phyloP scores from a whole-genome alignment of 2,797 vertebrate genomes.

The Pelochelys cantorii region DNA sequence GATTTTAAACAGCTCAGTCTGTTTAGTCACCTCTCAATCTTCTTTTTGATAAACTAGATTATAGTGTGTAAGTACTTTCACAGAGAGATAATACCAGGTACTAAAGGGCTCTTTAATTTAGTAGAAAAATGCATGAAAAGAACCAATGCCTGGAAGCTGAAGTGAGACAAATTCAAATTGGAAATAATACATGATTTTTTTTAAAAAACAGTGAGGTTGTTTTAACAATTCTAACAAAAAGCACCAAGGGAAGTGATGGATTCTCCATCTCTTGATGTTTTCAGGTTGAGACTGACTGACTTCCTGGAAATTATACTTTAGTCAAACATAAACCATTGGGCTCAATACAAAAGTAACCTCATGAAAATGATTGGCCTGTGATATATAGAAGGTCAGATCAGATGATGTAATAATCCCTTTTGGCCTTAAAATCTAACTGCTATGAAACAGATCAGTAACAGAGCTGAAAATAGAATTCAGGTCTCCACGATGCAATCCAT shows the following conservation, averaged over 20 bases:
- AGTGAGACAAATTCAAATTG: not conserved
- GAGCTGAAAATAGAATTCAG: not conserved
- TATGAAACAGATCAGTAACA: not conserved
- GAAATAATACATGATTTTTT: not conserved
- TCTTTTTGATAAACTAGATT: not conserved
- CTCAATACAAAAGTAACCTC: not conserved
- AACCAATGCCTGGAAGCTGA: not conserved
- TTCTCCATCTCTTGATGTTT: not conserved
- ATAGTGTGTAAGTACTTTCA: not conserved
- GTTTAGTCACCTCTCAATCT: not conserved
- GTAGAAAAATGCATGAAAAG: not conserved
- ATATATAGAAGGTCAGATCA: not conserved
- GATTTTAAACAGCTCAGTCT: not conserved
- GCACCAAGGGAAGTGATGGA: not conserved
- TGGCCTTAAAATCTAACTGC: not conserved
- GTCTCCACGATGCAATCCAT: not conserved
- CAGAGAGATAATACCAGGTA: slow-evolving; percentile 37
- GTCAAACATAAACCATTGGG: not conserved
- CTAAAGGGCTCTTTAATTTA: slow-evolving; percentile 4
- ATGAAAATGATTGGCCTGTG: not conserved
- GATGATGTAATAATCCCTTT: not conserved
- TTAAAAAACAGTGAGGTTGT: not conserved
- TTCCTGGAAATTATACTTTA: not conserved
- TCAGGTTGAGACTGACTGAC: not conserved
- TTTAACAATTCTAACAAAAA: not conserved